Percentiles rank a stretch among this genome's conserved stretches.
Conservation (phyloP, 1,140 invertebrate species). For the Homarus americanus region DNA sequence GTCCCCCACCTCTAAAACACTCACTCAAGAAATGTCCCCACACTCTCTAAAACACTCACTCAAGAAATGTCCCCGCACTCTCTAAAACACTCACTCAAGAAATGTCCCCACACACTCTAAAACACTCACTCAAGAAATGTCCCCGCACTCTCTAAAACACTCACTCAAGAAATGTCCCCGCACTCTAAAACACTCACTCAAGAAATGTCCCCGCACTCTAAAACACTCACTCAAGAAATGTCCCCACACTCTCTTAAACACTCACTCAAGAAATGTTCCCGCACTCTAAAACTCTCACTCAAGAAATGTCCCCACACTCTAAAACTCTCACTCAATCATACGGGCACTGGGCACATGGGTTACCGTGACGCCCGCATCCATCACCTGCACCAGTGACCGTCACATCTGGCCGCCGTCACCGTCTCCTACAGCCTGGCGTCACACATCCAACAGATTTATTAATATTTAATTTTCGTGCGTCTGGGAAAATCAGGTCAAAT, state of each 20-base stretch:
- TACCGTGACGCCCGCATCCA: no score
- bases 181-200: no score
- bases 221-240: no score
- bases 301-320: neutral
- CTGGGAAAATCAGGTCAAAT: neutral
- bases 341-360: neutral
- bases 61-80: neutral
- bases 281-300: slow-evolving; percentile 18
- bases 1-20: no score
- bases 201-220: neutral
- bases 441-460: neutral
- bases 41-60: neutral
- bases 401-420: neutral
- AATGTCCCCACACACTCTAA: no score
- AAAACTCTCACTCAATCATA: neutral
- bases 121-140: no score
- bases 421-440: neutral
- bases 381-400: neutral
- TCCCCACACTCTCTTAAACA: neutral
- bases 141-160: neutral
- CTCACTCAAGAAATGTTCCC: neutral
- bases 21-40: neutral
- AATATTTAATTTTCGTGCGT: neutral
- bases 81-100: no score
- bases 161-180: neutral